Evolutionary conservation across 2,113 vertebrate species (phyloP).

Genomic region (Pygoscelis adeliae): DNA sequence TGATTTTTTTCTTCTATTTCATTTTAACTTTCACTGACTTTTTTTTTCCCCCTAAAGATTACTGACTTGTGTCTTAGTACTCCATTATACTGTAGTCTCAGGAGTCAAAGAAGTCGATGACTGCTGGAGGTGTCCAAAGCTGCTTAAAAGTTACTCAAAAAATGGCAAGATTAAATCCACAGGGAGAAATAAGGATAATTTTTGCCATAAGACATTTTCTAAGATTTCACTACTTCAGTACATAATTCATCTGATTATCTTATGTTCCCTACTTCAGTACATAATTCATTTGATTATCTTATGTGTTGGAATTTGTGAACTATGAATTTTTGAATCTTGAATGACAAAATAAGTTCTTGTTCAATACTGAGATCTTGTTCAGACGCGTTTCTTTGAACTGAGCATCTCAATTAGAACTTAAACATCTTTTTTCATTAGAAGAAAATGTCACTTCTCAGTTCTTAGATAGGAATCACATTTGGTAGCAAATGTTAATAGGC

Average conservation of each 20-base stretch:
- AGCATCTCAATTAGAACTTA: not conserved
- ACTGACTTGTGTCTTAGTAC: not conserved
- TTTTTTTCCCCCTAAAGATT: not conserved
- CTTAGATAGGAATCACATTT: not conserved
- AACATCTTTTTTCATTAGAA: slow-evolving; percentile 7
- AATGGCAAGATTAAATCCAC: not conserved
- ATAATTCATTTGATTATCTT: not conserved
- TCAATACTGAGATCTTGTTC: not conserved
- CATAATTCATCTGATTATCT: not conserved
- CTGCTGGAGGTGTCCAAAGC: not conserved
- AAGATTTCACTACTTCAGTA: not conserved
- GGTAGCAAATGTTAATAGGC: not conserved
- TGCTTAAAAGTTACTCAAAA: not conserved
- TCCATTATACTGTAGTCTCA: not conserved
- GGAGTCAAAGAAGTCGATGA: not conserved
- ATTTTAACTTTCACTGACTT: not conserved
- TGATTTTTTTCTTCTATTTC: not conserved
- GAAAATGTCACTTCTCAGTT: not conserved
- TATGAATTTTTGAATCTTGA: not conserved
- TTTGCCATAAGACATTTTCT: not conserved
- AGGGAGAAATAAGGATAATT: not conserved
- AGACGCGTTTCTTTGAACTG: not conserved
- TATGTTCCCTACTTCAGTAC: not conserved
- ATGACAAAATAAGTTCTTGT: not conserved
- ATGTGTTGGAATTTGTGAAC: not conserved